Conservation (phyloP, 37 sponge, comb jelly and placozoan species). For the Diacarnus erythraeanus region DNA sequence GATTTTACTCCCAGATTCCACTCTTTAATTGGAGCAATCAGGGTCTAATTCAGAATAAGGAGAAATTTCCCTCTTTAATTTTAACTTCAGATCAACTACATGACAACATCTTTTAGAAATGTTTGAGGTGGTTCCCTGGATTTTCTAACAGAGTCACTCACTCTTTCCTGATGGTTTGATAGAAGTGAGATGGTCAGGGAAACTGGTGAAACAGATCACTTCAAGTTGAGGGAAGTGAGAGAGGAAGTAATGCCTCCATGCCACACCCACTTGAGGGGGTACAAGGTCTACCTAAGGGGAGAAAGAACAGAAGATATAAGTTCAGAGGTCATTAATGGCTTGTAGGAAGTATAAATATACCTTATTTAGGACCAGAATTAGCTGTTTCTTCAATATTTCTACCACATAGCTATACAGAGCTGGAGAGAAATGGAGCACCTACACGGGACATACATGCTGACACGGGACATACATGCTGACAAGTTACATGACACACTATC, state of each 20-base stretch:
- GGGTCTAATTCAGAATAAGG: neutral
- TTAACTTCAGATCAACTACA: neutral
- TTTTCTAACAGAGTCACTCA: too few species aligned
- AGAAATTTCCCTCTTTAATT: neutral
- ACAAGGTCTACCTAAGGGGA: constrained; percentile 86
- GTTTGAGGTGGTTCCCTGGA: neutral
- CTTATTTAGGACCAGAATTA: constrained; percentile 92
- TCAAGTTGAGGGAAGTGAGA: constrained; percentile 73
- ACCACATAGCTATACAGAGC: constrained; percentile 76
- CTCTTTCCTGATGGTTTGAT: constrained; percentile 14
- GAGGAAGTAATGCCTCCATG: constrained; percentile 94
- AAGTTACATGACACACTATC: neutral
- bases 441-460: neutral
- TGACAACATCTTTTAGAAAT: neutral
- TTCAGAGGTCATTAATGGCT: neutral
- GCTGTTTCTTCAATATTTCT: constrained; percentile 62
- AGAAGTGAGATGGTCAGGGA: constrained; percentile 63
- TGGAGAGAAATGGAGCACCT: constrained; percentile 91
- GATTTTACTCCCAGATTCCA: neutral
- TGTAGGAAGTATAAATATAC: constrained; percentile 7
- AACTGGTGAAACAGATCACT: constrained; percentile 92
- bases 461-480: neutral
- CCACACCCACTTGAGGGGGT: constrained; percentile 86
- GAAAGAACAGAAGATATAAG: neutral
- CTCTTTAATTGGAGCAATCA: neutral